Conservation (phyloP, 2,797 vertebrate genomes). For the Trematomus bernacchii region DNA sequence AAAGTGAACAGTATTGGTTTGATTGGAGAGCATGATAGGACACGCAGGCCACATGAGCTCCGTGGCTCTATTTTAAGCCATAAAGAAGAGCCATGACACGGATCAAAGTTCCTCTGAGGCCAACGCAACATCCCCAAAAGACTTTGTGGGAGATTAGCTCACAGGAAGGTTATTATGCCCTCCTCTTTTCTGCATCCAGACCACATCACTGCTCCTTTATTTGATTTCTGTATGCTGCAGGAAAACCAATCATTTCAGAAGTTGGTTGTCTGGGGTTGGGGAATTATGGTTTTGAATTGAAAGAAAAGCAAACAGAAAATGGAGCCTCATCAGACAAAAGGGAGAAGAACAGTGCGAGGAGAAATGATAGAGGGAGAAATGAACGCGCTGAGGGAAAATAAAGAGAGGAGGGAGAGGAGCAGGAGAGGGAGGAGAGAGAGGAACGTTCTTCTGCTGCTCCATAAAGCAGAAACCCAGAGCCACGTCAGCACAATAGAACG, state of each 20-base stretch:
- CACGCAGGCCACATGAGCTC: constrained; percentile 52
- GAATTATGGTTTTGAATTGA: constrained; percentile 39
- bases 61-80: constrained; percentile 60
- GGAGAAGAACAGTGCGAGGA: constrained; percentile 29
- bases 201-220: constrained; percentile 15
- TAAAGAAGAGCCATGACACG: constrained; percentile 53
- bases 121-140: constrained; percentile 41
- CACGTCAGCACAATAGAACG: constrained; percentile 81
- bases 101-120: constrained; percentile 74
- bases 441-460: constrained; percentile 50
- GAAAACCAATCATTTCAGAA: constrained; percentile 32
- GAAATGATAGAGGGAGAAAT: constrained; percentile 65
- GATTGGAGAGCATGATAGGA: constrained; percentile 68
- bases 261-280: constrained; percentile 17
- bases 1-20: constrained; percentile 70
- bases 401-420: constrained; percentile 46
- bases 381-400: constrained; percentile 60
- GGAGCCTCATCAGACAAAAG: constrained; percentile 17
- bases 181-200: constrained; percentile 31
- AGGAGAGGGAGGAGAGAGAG: constrained; percentile 58
- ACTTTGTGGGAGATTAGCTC: constrained; percentile 46
- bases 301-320: neutral
- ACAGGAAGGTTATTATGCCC: constrained; percentile 52
- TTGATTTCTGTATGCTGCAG: constrained; percentile 24
- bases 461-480: constrained; percentile 68